These are phyloP conservation scores for Pseudomugil gertrudae DNA, from an alignment of 2,797 vertebrate species.

Conservation along the genomic window DNA sequence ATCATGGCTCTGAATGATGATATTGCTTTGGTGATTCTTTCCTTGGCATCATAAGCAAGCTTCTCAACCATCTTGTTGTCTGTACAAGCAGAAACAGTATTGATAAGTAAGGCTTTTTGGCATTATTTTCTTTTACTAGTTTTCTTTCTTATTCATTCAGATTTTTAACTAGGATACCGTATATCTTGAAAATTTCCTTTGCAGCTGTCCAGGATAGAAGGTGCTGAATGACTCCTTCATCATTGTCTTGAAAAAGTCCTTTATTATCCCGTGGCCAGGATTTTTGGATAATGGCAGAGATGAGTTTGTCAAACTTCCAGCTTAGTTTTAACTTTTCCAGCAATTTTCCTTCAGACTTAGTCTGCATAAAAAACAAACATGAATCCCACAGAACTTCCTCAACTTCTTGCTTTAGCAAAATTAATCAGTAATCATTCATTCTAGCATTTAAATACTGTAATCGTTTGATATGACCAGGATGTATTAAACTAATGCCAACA, in stretches of 20 bases:
- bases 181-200: constrained; percentile 84
- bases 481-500: not conserved
- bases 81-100: constrained; percentile 71
- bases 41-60: constrained; percentile 79
- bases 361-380: constrained; percentile 48
- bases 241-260: constrained; percentile 41
- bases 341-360: constrained; percentile 68
- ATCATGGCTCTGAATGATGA: constrained; percentile 73
- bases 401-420: not conserved
- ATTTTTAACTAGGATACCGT: constrained; percentile 71
- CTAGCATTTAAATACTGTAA: not conserved
- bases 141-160: not conserved
- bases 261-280: constrained; percentile 85
- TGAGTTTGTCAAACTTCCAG: constrained; percentile 83
- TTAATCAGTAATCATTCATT: not conserved
- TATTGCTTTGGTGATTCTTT: constrained; percentile 76
- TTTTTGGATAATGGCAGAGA: constrained; percentile 88
- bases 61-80: constrained; percentile 73
- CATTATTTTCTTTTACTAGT: not conserved
- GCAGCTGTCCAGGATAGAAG: constrained; percentile 86
- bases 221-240: constrained; percentile 81
- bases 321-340: constrained; percentile 58
- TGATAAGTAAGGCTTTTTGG: not conserved
- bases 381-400: not conserved
- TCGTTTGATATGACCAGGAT: not conserved